Conservation (phyloP, 35 echinoderm and acorn worm species). For the Heliocidaris erythrogramma region DNA sequence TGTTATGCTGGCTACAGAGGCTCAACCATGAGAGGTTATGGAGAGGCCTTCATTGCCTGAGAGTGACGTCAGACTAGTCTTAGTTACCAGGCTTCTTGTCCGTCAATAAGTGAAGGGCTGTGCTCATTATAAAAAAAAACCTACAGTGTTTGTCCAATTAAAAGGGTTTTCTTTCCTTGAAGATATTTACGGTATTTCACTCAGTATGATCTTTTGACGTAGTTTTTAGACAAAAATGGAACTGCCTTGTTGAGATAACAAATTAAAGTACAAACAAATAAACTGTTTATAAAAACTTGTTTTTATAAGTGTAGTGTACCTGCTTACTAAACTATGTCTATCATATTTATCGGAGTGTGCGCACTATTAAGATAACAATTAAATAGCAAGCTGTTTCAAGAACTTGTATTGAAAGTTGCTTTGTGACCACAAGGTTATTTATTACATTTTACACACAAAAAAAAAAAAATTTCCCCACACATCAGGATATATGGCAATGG, state of each 20-base stretch:
- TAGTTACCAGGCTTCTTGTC: background rate
- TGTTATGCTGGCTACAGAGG: background rate
- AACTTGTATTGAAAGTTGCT: too few relatives aligned
- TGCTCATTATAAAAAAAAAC: background rate
- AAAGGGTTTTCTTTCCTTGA: background rate
- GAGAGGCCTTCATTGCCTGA: background rate
- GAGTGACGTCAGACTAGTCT: slow-evolving; percentile 7
- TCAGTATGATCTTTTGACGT: background rate
- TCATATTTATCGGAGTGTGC: too few relatives aligned
- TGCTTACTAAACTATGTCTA: background rate
- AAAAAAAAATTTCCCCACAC: too few relatives aligned
- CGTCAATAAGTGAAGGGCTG: background rate
- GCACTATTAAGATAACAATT: too few relatives aligned
- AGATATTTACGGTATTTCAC: background rate
- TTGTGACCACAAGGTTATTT: too few relatives aligned
- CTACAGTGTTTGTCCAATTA: background rate
- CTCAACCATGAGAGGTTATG: background rate
- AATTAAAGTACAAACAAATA: background rate
- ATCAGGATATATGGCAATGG: too few relatives aligned
- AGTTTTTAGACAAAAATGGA: background rate
- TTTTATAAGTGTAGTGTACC: background rate
- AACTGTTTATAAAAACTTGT: background rate
- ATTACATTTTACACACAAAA: too few relatives aligned
- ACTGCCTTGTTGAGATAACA: background rate
- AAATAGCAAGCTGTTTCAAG: too few relatives aligned